These are phyloP conservation scores for Grallaria varia DNA, from an alignment of 2,113 vertebrate species.

Conservation along the genomic window DNA sequence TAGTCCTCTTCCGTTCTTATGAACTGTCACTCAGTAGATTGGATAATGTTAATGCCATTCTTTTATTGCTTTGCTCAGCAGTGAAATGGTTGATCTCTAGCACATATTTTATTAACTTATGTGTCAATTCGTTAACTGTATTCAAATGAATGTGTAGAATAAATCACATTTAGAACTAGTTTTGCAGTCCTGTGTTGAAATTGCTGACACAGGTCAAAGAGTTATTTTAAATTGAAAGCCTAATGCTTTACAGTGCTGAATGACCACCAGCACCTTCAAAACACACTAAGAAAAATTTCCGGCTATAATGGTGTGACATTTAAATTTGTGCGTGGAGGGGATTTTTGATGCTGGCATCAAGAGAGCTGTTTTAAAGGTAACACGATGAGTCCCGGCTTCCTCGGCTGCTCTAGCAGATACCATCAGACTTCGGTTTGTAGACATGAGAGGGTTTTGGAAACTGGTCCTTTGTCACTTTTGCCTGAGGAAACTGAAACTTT, in stretches of 20 bases:
- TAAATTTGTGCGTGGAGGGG: background rate
- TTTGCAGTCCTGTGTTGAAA: background rate
- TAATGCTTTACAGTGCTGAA: background rate
- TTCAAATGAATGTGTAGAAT: background rate
- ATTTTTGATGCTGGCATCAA: background rate
- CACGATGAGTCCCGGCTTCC: background rate
- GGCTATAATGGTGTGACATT: background rate
- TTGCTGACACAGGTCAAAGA: background rate
- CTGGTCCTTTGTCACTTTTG: background rate
- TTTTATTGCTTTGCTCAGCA: background rate
- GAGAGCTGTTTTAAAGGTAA: background rate
- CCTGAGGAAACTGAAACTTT: background rate
- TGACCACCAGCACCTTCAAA: background rate
- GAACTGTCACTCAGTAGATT: background rate
- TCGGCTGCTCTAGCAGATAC: background rate
- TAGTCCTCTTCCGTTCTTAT: background rate
- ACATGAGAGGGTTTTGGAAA: background rate
- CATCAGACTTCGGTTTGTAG: background rate
- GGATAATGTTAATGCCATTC: background rate
- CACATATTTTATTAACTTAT: background rate
- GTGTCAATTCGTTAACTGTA: accelerated
- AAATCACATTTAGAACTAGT: background rate
- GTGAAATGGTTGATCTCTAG: background rate
- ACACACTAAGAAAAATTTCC: background rate
- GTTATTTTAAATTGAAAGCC: background rate